Evolutionary conservation across 2,888 invertebrate genomes (phyloP).

Genomic region (Ormyrus nitidulus): DNA sequence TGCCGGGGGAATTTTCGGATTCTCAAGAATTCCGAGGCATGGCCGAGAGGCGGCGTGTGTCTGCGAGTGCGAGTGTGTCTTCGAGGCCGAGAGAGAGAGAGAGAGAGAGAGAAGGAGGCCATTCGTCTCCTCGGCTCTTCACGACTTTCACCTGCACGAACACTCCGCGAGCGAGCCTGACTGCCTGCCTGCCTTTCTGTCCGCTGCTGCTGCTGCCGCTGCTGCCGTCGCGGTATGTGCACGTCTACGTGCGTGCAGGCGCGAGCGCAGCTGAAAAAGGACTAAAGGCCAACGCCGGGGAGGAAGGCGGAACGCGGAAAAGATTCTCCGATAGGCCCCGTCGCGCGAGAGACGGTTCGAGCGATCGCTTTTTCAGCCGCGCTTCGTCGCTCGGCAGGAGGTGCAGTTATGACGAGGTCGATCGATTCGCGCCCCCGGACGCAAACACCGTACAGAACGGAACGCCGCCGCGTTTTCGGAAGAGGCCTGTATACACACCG

Average conservation of each 20-base stretch:
- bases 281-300: conserved; percentile 27
- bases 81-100: conserved; percentile 47
- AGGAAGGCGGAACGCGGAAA: conserved; percentile 41
- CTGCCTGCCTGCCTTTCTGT: conserved; percentile 24
- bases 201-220: neutral
- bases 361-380: neutral
- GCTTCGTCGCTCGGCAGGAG: too few species aligned
- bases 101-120: conserved; percentile 52
- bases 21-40: conserved; percentile 24
- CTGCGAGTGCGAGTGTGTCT: neutral
- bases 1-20: conserved; percentile 13
- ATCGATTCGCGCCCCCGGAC: too few species aligned
- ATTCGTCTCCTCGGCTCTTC: conserved; percentile 47
- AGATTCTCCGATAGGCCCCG: conserved; percentile 13
- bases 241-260: neutral
- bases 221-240: neutral
- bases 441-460: too few species aligned
- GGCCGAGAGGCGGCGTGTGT: conserved; percentile 3
- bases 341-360: neutral
- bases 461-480: too few species aligned
- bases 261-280: neutral
- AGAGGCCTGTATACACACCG: too few species aligned
- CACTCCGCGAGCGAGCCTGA: conserved; percentile 44
- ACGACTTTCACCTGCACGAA: conserved; percentile 55
- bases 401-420: too few species aligned